Evolutionary conservation across 2,888 invertebrate genomes (phyloP), one percentile per base, ranked within the genome.

Genomic region (Furcula furcula): DNA sequence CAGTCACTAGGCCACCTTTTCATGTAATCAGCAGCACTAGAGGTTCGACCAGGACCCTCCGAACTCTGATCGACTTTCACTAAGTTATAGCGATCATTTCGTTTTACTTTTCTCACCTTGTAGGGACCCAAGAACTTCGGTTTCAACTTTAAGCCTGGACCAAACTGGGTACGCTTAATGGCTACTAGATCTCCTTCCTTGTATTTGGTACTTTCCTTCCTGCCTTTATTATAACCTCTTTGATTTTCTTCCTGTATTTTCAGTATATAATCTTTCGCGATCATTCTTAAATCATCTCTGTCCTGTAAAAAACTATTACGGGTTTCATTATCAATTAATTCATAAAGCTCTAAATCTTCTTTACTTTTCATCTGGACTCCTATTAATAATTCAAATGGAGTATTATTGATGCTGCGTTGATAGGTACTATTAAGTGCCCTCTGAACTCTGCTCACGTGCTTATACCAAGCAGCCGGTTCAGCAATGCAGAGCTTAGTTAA

Each of bases 1-100:
- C n/a, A n/a, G n/a, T n/a, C n/a, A n/a, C n/a, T n/a, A n/a, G n/a
- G 5, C 61, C 45, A 61, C 2, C 18, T 10, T 18, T 34, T 51
- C 40, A 43, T 41, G 12, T 27, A n/a, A 11, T 43, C 45, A 6
- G 42, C 42, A 4, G 40, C 20, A n/a, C 25, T 35, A 6, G 30
- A 18, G 0, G 42, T 46, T 6, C 13, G 19, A 4, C 15, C 13
- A 2, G 43, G 43, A 7, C 43, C 47, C 21, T 41, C 47, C 3
- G 18, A 10, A 10, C n/a, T 9, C n/a, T n/a, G n/a, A 9, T 26
- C 28, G 7, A 40, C 22, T 14, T 47, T 51, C 29, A 40, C 36
- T 3, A 48, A 39, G 13, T 40, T 38, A 18, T 52, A 52, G 0
- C 46, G 26, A 13, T 45, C 40, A 5, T 44, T 43, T 3, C 36